Evolutionary conservation across 37 sponge, comb jelly and placozoan species (phyloP).

Genomic region (Geodia barretti): DNA sequence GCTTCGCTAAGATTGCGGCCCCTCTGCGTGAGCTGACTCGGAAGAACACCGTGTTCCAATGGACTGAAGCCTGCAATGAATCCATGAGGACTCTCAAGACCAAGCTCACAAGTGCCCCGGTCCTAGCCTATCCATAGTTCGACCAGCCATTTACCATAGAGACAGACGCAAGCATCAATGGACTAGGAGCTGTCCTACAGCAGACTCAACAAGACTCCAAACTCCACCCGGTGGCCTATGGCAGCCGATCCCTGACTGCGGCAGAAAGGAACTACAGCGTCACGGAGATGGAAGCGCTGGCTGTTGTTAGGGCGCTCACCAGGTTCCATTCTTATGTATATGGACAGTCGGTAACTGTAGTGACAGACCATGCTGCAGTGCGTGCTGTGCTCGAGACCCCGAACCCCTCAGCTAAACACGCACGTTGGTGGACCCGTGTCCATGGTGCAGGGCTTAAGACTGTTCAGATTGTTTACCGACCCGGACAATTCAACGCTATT

Average conservation of each 20-base stretch:
- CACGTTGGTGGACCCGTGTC: neutral
- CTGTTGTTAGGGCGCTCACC: neutral
- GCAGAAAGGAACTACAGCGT: constrained; percentile 14
- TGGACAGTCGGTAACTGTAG: neutral
- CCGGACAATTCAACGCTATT: neutral
- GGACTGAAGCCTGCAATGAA: constrained; percentile 1
- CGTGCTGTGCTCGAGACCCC: neutral
- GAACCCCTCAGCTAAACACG: neutral
- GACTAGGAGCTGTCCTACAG: neutral
- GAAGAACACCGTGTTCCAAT: neutral
- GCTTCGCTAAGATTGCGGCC: neutral
- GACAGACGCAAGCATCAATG: neutral
- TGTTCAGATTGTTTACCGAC: constrained; percentile 11
- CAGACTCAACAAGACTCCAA: neutral
- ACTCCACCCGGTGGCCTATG: neutral
- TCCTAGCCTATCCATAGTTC: constrained; percentile 20
- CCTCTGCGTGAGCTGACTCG: neutral
- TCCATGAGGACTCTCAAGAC: neutral
- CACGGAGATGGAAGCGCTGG: constrained; percentile 2
- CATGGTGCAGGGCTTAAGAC: neutral
- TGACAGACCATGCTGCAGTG: constrained; percentile 7
- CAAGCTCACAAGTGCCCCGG: neutral
- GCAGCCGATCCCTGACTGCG: neutral
- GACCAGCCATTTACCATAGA: neutral
- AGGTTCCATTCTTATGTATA: neutral